Percentiles rank a stretch among this genome's conserved stretches.
Conservation (phyloP, 2,888 invertebrate genomes). For the Ornithoptera priamus region DNA sequence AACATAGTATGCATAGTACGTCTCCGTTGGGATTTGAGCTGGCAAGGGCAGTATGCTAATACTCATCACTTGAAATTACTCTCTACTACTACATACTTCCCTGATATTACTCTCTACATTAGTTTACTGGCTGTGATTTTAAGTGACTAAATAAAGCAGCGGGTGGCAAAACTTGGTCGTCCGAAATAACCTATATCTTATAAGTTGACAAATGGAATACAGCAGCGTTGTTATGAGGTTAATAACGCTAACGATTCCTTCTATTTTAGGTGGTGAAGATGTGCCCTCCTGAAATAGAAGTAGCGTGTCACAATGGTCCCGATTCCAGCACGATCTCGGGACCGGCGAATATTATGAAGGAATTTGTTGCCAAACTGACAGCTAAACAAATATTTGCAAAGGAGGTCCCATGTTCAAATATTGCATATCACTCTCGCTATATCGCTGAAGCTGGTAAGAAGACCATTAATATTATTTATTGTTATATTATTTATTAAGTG, state of each 20-base stretch:
- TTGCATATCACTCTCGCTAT: slow-evolving; percentile 93
- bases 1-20: too few relatives aligned
- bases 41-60: too few relatives aligned
- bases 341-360: slow-evolving; percentile 81
- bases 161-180: too few relatives aligned
- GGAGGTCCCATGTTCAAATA: slow-evolving; percentile 84
- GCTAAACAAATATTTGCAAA: slow-evolving; percentile 61
- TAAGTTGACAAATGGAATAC: too few relatives aligned
- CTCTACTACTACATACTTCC: too few relatives aligned
- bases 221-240: not conserved
- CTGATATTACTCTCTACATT: too few relatives aligned
- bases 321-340: slow-evolving; percentile 90
- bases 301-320: slow-evolving; percentile 90
- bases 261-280: slow-evolving; percentile 32
- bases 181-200: too few relatives aligned
- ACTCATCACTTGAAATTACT: too few relatives aligned
- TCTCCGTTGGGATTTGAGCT: too few relatives aligned
- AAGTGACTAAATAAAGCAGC: too few relatives aligned
- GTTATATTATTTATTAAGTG: not conserved
- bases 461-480: not conserved
- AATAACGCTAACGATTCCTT: not conserved
- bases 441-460: slow-evolving; percentile 82
- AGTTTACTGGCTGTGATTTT: too few relatives aligned
- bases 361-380: slow-evolving; percentile 76
- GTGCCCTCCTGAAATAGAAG: slow-evolving; percentile 78